phyloP scores from a whole-genome alignment of 2,113 vertebrate genomes.

The Odocoileus virginianus region DNA sequence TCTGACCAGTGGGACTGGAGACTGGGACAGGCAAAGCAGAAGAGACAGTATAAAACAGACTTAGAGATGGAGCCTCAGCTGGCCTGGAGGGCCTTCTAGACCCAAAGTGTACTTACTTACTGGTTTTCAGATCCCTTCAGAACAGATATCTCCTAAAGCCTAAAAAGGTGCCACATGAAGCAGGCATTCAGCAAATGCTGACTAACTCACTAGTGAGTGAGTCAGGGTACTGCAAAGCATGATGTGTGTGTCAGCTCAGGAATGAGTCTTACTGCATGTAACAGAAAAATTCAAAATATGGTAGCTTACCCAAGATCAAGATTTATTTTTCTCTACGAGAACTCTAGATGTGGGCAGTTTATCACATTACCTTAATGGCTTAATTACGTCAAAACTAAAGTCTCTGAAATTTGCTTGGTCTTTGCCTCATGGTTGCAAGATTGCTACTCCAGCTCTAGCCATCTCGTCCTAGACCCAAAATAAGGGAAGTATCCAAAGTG shows the following conservation, averaged over 20 bases:
- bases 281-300: neutral
- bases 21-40: neutral
- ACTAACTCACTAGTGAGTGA: neutral
- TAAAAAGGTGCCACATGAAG: neutral
- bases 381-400: neutral
- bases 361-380: neutral
- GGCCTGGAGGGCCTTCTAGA: neutral
- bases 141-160: neutral
- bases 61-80: neutral
- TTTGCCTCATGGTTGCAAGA: neutral
- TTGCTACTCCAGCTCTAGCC: neutral
- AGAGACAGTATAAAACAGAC: neutral
- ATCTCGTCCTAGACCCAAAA: neutral
- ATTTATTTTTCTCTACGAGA: neutral
- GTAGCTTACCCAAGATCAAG: neutral
- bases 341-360: neutral
- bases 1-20: neutral
- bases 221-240: neutral
- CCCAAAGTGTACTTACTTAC: neutral
- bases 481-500: neutral
- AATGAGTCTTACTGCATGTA: neutral
- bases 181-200: neutral
- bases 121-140: neutral
- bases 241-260: neutral
- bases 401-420: neutral